These are phyloP conservation scores for Balaenoptera acutorostrata DNA, from an alignment of 2,113 vertebrate genomes.

Conservation along the genomic window DNA sequence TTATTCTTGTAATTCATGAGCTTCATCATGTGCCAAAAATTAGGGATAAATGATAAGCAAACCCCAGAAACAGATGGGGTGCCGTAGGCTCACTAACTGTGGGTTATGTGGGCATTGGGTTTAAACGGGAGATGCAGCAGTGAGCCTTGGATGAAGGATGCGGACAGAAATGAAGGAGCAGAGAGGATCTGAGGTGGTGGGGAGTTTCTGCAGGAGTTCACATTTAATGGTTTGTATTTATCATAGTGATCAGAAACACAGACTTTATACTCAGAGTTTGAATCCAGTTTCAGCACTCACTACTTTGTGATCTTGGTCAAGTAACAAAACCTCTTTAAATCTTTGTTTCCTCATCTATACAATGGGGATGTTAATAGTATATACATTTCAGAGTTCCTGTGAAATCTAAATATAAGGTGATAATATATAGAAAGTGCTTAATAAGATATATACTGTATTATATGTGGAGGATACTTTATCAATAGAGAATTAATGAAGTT, in stretches of 20 bases:
- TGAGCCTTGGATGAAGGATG: background rate
- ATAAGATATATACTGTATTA: background rate
- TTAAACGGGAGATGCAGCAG: accelerated
- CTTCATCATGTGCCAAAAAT: background rate
- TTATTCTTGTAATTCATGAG: background rate
- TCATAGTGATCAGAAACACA: background rate
- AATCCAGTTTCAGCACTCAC: background rate
- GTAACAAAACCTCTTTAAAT: background rate
- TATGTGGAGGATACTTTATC: background rate
- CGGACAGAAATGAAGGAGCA: background rate
- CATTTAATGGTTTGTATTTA: background rate
- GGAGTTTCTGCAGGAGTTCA: background rate
- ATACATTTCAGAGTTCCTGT: background rate
- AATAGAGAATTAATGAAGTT: background rate
- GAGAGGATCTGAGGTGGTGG: background rate
- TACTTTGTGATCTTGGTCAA: background rate
- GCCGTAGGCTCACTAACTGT: background rate
- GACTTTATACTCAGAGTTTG: background rate
- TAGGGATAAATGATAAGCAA: background rate
- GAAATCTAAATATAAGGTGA: background rate
- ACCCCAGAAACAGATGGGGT: background rate
- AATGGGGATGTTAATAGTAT: background rate
- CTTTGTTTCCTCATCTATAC: background rate
- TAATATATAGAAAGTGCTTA: background rate
- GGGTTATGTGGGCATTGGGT: background rate